phyloP scores from a whole-genome alignment of 2,888 invertebrate genomes.

The Orthosia cruda region DNA sequence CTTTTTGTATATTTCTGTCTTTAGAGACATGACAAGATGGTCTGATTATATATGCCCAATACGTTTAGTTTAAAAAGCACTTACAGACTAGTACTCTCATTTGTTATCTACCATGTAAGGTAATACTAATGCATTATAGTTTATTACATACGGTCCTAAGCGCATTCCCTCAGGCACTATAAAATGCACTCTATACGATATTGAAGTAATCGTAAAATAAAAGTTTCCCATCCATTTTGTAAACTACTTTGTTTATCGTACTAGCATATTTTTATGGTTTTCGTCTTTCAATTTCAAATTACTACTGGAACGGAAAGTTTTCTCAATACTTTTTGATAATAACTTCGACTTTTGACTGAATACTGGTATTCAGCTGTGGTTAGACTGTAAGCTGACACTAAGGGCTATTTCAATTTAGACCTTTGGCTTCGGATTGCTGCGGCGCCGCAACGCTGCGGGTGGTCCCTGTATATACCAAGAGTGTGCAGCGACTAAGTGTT shows the following conservation, averaged over 20 bases:
- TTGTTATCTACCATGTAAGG: not conserved
- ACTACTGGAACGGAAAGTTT: not conserved
- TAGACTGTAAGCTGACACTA: no score
- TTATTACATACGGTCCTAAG: conserved; percentile 4
- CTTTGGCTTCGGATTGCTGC: no score
- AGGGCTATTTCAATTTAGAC: no score
- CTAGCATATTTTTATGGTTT: conserved; percentile 8
- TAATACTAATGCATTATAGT: conserved; percentile 30
- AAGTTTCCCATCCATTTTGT: conserved; percentile 27
- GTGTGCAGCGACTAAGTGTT: no score
- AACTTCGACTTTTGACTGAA: not conserved
- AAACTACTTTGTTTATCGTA: conserved; percentile 24
- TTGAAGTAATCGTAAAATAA: conserved; percentile 41
- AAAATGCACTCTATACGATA: conserved; percentile 47
- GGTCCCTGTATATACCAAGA: no score
- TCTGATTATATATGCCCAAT: no score
- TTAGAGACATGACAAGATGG: no score
- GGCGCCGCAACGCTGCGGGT: no score
- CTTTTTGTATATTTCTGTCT: no score
- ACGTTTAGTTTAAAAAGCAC: not conserved
- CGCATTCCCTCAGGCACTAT: conserved; percentile 22
- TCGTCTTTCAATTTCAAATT: not conserved
- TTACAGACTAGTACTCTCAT: not conserved
- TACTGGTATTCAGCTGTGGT: no score
- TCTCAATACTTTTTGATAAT: not conserved